Evolutionary conservation across 2,888 invertebrate genomes (phyloP), one percentile per base, ranked within the genome.

Genomic region (Parelbella ahira): DNA sequence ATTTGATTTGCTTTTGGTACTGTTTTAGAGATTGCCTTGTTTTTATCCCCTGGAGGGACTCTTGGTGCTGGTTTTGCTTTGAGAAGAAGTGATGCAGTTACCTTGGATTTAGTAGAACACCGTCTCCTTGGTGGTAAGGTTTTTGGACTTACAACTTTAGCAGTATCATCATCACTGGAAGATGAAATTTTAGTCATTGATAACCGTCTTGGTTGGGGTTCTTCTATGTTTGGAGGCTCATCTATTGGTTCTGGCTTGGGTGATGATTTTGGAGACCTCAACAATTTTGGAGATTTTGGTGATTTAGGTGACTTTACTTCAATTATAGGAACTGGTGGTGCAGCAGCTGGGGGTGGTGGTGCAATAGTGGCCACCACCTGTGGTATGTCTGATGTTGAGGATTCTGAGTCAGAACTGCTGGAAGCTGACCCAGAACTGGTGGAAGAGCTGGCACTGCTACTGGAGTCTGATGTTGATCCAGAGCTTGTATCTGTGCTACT

Each of bases 361-460:
- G 67, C 57, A 5, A 58, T 50, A 1, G 61, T 53, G 4, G 64
- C 50, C 2, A 47, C 50, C 0, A 58, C 50, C n/a, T 59, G 62
- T 37, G 77, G 75, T 4, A 65, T 60, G 7, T 82, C 82, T 0
- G 84, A 90, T 1, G 88, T 86, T 0, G 92, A 92, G 0, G 93
- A 92, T 49, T 94, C 94, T 0, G 91, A 91, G 52, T 93, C 94
- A 0, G 91, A 90, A 55, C 91, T 92, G 21, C 91, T 91, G 1
- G 90, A 91, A 0, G 90, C 92, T 2, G 92, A 92, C 23, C 91
- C 93, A 0, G 93, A 92, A 39, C 90, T 91, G 47, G 91, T 92
- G 0, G 93, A 90, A 0, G 92, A 92, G 44, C 91, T 92, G 21
- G 91, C 92, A 56, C 93, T 90, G 43, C 90, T 90, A 58, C 90